Percentiles rank a stretch among this genome's conserved stretches.
Conservation (phyloP, 1,140 invertebrate species). For the Piezodorus guildinii region DNA sequence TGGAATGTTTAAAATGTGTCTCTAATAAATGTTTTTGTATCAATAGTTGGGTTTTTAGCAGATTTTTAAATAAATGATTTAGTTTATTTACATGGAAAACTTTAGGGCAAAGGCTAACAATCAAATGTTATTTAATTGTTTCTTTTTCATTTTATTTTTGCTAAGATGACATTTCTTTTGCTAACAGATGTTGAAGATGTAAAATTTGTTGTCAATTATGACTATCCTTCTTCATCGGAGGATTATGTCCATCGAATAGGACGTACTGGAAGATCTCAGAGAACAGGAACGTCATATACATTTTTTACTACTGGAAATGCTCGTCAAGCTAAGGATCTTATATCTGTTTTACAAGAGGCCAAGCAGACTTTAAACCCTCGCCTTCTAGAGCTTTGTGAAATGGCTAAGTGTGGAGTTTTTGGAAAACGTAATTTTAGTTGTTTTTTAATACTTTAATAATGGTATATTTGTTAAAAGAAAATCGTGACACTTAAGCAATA, state of each 20-base stretch:
- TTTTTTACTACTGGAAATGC: slow-evolving; percentile 88
- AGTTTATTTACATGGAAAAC: neutral
- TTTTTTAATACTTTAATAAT: too few species aligned
- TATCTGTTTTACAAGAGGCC: slow-evolving; percentile 81
- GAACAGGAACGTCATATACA: slow-evolving; percentile 92
- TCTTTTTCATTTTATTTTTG: neutral
- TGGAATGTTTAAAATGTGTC: too few species aligned
- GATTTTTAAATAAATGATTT: neutral
- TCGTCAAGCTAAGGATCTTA: slow-evolving; percentile 79
- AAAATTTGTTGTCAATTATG: slow-evolving; percentile 97
- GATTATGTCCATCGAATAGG: slow-evolving; percentile 99
- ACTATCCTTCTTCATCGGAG: slow-evolving; percentile 96
- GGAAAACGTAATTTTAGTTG: slow-evolving; percentile 21
- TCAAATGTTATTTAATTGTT: neutral
- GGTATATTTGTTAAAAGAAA: too few species aligned
- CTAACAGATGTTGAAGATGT: slow-evolving; percentile 87
- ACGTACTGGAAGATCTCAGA: slow-evolving; percentile 82
- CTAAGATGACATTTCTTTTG: slow-evolving; percentile 19
- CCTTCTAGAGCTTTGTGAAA: slow-evolving; percentile 47
- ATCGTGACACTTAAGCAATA: too few species aligned
- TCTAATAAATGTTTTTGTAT: too few species aligned
- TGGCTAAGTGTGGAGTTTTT: slow-evolving; percentile 21
- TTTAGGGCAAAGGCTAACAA: neutral
- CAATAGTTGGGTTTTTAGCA: too few species aligned
- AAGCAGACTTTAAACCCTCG: slow-evolving; percentile 75